A percentile compares a stretch with the other conserved stretches of the same genome.
These are phyloP conservation scores for Aleadryas rufinucha DNA, from an alignment of 2,113 vertebrate species.

Conservation along the genomic window DNA sequence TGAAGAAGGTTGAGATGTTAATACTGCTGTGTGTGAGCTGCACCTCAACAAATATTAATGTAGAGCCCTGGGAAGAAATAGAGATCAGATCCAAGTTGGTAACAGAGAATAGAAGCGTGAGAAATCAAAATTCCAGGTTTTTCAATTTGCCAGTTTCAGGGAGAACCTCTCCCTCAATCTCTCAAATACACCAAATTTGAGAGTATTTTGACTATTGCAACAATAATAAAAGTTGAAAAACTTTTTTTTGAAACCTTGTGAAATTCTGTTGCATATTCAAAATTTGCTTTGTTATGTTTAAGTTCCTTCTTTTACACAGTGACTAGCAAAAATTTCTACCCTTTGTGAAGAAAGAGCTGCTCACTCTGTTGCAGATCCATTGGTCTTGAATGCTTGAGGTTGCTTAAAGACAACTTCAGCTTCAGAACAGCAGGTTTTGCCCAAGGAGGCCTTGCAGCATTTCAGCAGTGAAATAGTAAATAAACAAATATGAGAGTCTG, in stretches of 20 bases:
- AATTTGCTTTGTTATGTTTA: not conserved
- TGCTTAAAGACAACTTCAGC: not conserved
- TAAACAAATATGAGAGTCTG: not conserved
- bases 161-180: not conserved
- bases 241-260: not conserved
- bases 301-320: not conserved
- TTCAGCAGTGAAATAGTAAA: not conserved
- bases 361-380: not conserved
- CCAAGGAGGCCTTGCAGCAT: not conserved
- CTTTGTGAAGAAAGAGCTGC: not conserved
- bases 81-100: not conserved
- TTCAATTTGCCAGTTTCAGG: not conserved
- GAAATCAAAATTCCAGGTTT: not conserved
- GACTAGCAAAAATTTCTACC: not conserved
- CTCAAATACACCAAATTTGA: not conserved
- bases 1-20: conserved; percentile 9
- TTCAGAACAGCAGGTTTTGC: not conserved
- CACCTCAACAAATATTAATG: conserved; percentile 75
- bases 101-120: not conserved
- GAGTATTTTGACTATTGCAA: not conserved
- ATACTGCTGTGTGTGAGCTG: conserved; percentile 38
- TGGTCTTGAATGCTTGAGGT: not conserved
- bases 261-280: not conserved
- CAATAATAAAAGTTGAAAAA: not conserved
- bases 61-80: conserved; percentile 71